Evolutionary conservation across 2,113 vertebrate species (phyloP).

Genomic region (Cyprinus carpio): DNA sequence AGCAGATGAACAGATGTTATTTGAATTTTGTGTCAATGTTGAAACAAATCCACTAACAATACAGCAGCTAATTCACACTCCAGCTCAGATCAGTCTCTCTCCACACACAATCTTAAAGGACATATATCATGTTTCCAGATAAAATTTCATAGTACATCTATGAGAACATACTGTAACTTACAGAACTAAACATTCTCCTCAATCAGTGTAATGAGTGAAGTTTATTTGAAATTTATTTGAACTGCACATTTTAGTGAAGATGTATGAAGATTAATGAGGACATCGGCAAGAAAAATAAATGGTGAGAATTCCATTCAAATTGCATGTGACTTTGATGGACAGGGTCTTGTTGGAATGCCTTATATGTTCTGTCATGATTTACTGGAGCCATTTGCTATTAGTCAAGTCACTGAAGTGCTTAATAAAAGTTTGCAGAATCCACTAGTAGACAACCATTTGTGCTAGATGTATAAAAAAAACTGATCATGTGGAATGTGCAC

Average conservation of each 20-base stretch:
- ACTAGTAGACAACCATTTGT: not conserved
- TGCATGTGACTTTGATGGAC: constrained; percentile 10
- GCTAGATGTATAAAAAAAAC: not conserved
- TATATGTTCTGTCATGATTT: not conserved
- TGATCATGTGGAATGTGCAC: not conserved
- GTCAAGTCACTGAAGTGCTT: constrained; percentile 3
- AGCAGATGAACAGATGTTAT: not conserved
- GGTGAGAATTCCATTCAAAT: too few relatives aligned
- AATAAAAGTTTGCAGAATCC: not conserved
- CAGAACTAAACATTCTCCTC: too few relatives aligned
- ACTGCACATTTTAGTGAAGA: too few relatives aligned
- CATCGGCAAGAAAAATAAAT: too few relatives aligned
- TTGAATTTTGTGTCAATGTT: not conserved
- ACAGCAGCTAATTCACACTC: not conserved
- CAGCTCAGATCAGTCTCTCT: too few relatives aligned
- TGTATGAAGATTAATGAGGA: too few relatives aligned
- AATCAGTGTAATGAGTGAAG: too few relatives aligned
- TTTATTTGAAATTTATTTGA: too few relatives aligned
- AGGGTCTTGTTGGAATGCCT: not conserved
- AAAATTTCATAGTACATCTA: too few relatives aligned
- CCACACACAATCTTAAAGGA: too few relatives aligned
- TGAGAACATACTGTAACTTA: too few relatives aligned
- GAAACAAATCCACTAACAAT: not conserved
- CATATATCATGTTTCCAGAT: not conserved
- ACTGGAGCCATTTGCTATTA: constrained; percentile 3